phyloP scores from a whole-genome alignment of 2,888 invertebrate species.

The Rhogogaster chlorosoma region DNA sequence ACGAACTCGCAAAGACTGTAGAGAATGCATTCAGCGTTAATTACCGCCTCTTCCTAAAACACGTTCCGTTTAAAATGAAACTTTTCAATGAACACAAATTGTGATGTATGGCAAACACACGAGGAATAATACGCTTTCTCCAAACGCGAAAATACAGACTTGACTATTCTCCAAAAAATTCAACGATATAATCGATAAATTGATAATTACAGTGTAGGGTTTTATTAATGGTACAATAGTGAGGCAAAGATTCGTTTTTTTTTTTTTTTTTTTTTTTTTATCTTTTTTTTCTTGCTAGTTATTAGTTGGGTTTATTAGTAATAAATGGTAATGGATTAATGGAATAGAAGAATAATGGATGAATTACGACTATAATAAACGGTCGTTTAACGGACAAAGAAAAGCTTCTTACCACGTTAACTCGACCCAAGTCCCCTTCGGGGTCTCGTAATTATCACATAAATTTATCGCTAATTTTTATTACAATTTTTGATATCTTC shows the following conservation, averaged over 20 bases:
- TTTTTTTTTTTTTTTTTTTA: background rate
- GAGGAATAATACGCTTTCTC: background rate
- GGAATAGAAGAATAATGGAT: conserved; percentile 47
- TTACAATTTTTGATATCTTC: conserved; percentile 8
- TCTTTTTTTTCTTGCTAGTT: background rate
- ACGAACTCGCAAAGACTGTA: background rate
- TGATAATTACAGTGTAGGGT: background rate
- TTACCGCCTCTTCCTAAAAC: conserved; percentile 12
- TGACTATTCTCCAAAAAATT: background rate
- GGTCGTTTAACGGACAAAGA: conserved; percentile 35
- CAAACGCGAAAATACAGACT: background rate
- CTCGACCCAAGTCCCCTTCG: background rate
- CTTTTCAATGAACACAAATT: conserved; percentile 36
- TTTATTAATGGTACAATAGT: background rate
- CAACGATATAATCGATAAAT: background rate
- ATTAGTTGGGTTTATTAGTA: conserved; percentile 44
- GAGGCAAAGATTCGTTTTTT: background rate
- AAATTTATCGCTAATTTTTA: conserved; percentile 31
- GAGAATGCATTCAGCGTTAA: conserved; percentile 38
- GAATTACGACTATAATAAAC: conserved; percentile 50
- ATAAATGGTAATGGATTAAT: conserved; percentile 51
- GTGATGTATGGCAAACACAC: conserved; percentile 3
- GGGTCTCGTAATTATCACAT: conserved; percentile 21
- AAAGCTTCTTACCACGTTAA: conserved; percentile 32
- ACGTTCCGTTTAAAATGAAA: conserved; percentile 47